Base-by-base conservation (phyloP, 2,113 vertebrate species). In the Romanogobio albipinnatus region DNA sequence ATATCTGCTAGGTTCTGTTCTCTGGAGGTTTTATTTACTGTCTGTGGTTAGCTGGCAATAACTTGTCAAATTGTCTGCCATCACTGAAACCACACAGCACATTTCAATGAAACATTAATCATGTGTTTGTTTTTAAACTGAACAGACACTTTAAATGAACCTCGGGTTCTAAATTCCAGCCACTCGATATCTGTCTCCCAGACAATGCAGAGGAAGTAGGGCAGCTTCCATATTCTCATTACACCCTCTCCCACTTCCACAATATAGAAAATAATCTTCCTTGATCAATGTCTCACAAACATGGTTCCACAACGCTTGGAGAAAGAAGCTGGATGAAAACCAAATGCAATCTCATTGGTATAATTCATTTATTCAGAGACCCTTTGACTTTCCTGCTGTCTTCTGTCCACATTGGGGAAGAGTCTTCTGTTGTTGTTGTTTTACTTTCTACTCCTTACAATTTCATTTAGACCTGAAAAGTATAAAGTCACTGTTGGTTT, bases 191-290 rank as follows among this genome's bases (percentile, higher is more conserved):
- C 74, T 81, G 76, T 77, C 49, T 53, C 75, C 62, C 68, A 80
- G 61, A 83, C 39, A 73, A 43, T 59, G 26, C 26, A 80, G 49
- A 56, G 43, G 70, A 84, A 84, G 76, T 68, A 77, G 82, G 51
- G 49, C 76, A 84, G 59, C 39, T 26, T 45, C 59, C 62, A 68
- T 47, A 70, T 77, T 71, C 33, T 76, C 58, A 73, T 53, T 39
- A 49, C 22, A 33, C 10, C 26, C 45, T 22, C 64, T 39, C 58
- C 33, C 17, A 22, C 2, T 64, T 83, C 24, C 22, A 75, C 59
- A 64, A 59, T 24, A 49, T 64, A 49, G 43, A 33, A 64, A 49
- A 26, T n/a, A 17, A 62, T 22, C 26, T 74, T 22, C 14, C 17
- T 49, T 43, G 3, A 59, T 62, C 71, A 76, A 22, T 75, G 39